Conservation (phyloP, 1,140 invertebrate species). For the Drosophila kikkawai region DNA sequence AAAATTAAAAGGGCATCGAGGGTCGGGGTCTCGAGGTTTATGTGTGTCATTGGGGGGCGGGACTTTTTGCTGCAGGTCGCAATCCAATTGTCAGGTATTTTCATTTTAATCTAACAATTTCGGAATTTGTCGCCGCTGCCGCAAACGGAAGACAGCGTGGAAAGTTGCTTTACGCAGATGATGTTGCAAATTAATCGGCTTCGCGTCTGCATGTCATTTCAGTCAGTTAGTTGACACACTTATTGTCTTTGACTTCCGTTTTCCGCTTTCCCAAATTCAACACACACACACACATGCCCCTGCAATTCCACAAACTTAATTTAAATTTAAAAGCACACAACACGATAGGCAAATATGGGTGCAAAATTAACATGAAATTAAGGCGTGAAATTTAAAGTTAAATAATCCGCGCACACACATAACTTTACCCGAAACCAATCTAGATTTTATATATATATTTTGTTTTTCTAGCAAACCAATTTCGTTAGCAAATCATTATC, state of each 20-base stretch:
- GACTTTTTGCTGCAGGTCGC: constrained; percentile 48
- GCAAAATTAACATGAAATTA: constrained; percentile 8
- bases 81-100: constrained; percentile 80
- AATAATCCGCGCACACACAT: neutral
- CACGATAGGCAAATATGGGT: constrained; percentile 7
- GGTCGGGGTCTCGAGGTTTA: neutral
- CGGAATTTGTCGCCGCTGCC: constrained; percentile 46
- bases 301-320: constrained; percentile 33
- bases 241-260: constrained; percentile 41
- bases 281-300: neutral
- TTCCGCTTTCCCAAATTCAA: constrained; percentile 27
- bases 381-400: neutral
- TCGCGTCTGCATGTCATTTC: constrained; percentile 32
- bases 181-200: constrained; percentile 63
- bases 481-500: neutral
- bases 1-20: constrained; percentile 50
- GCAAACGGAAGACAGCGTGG: constrained; percentile 34
- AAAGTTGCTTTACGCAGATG: constrained; percentile 28
- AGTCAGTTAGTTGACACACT: constrained; percentile 38
- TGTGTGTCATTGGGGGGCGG: constrained; percentile 2
- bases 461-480: neutral
- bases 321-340: constrained; percentile 12
- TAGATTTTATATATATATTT: neutral
- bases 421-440: neutral
- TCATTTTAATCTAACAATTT: constrained; percentile 83